A percentile compares a stretch with the other conserved stretches of the same genome.
These are phyloP conservation scores for Polypedilum vanderplanki DNA, from an alignment of 1,140 invertebrate species.

Conservation along the genomic window DNA sequence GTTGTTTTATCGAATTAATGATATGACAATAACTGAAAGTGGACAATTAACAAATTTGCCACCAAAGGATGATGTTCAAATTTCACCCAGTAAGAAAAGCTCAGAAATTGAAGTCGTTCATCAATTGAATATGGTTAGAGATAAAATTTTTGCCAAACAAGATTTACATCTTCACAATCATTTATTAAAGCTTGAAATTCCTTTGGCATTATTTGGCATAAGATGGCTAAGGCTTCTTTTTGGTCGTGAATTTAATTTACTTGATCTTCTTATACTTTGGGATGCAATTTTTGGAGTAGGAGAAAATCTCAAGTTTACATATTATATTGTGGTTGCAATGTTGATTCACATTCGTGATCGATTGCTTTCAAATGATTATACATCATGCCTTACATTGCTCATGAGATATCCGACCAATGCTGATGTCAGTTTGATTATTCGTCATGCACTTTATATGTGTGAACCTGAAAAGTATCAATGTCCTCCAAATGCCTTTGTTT, in stretches of 20 bases:
- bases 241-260: conserved; percentile 69
- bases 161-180: conserved; percentile 61
- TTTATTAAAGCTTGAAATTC: conserved; percentile 62
- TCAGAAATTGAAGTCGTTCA: conserved; percentile 55
- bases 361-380: conserved; percentile 56
- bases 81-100: conserved; percentile 32
- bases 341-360: conserved; percentile 60
- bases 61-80: neutral
- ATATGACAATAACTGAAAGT: conserved; percentile 45
- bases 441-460: conserved; percentile 55
- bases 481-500: conserved; percentile 40
- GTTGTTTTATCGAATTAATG: conserved; percentile 59
- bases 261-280: conserved; percentile 68
- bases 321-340: conserved; percentile 72
- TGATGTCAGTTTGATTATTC: conserved; percentile 57
- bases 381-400: conserved; percentile 53
- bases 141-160: conserved; percentile 56
- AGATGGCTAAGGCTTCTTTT: conserved; percentile 74
- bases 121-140: conserved; percentile 62
- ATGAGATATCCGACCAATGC: conserved; percentile 60
- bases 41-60: conserved; percentile 43
- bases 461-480: conserved; percentile 47
- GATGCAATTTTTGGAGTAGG: conserved; percentile 72
- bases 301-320: conserved; percentile 60
- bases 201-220: conserved; percentile 73